Conservation (phyloP, 2,888 invertebrate species). For the Octonoba sinensis region DNA sequence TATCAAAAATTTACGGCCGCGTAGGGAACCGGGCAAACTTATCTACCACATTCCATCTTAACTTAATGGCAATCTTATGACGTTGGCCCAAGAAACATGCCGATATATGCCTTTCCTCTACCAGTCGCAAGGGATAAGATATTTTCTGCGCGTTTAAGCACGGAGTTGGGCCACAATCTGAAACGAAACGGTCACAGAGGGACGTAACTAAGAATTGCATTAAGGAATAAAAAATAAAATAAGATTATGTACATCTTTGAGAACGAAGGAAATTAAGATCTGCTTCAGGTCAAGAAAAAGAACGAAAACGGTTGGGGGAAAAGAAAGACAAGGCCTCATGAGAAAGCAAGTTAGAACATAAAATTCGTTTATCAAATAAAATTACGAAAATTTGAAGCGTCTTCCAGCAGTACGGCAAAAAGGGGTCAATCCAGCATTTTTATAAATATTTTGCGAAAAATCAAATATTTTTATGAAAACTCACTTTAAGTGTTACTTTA, state of each 20-base stretch:
- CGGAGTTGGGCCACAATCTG: neutral
- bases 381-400: too few species aligned
- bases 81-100: slow-evolving; percentile 28
- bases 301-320: too few species aligned
- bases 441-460: too few species aligned
- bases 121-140: slow-evolving; percentile 5
- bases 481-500: too few species aligned
- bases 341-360: too few species aligned
- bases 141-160: slow-evolving; percentile 5
- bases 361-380: too few species aligned
- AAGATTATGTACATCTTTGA: neutral
- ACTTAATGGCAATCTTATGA: slow-evolving; percentile 58
- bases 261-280: neutral
- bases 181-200: slow-evolving; percentile 5
- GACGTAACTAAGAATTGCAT: neutral
- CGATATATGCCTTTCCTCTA: neutral
- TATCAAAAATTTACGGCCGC: slow-evolving; percentile 58
- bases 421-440: too few species aligned
- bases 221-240: neutral
- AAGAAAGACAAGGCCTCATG: neutral
- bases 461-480: too few species aligned
- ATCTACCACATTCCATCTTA: slow-evolving; percentile 43
- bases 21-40: slow-evolving; percentile 27
- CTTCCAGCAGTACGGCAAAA: too few species aligned
- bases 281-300: neutral